Evolutionary conservation across 2,113 vertebrate species (phyloP).

Genomic region (Takifugu bimaculatus): DNA sequence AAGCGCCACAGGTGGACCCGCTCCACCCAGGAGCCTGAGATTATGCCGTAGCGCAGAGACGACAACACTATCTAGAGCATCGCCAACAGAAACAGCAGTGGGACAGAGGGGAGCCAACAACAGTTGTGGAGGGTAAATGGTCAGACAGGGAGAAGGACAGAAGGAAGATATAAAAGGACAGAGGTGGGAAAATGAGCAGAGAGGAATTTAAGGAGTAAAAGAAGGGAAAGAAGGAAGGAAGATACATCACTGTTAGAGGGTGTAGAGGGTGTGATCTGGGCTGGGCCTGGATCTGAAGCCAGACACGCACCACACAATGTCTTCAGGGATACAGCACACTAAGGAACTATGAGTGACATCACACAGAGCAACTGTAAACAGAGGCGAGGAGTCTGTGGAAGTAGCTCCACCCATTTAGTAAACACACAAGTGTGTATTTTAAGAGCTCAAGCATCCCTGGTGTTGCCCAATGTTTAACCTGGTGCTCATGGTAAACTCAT

Average conservation of each 20-base stretch:
- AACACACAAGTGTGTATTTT: conserved; percentile 11
- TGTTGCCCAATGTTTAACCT: too few species aligned
- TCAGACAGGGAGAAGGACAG: neutral
- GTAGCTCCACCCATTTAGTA: conserved; percentile 16
- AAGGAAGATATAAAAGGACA: neutral
- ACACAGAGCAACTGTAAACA: conserved; percentile 20
- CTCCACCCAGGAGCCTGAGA: conserved; percentile 72
- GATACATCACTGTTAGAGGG: conserved; percentile 71
- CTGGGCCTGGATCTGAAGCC: conserved; percentile 47
- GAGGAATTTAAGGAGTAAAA: conserved; percentile 24
- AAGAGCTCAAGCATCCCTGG: too few species aligned
- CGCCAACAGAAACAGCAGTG: conserved; percentile 46
- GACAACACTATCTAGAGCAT: conserved; percentile 73
- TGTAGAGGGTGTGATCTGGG: conserved; percentile 57
- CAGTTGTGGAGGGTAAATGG: conserved; percentile 24
- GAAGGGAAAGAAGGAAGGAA: conserved; percentile 44
- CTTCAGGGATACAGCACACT: conserved; percentile 32
- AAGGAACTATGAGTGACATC: conserved; percentile 17
- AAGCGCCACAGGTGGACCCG: conserved; percentile 77
- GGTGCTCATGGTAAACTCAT: too few species aligned
- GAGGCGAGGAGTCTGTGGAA: conserved; percentile 29
- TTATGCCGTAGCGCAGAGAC: conserved; percentile 75
- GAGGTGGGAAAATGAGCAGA: conserved; percentile 23
- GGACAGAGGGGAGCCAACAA: conserved; percentile 28
- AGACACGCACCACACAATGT: conserved; percentile 44